Conservation (phyloP, 2,113 vertebrate genomes). For the Tyrannus savana region DNA sequence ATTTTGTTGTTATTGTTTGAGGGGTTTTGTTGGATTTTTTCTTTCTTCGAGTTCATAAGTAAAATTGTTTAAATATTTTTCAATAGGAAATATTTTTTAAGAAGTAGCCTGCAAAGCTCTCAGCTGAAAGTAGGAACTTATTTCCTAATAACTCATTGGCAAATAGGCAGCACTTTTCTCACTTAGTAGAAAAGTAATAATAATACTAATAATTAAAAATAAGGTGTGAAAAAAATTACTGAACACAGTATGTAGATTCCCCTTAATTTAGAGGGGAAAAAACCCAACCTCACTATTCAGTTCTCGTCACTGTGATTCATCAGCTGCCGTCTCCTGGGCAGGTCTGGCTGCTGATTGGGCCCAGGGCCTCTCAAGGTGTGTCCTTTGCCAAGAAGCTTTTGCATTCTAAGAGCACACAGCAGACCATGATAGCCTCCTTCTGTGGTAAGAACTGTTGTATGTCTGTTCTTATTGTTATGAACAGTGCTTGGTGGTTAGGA, state of each 20-base stretch:
- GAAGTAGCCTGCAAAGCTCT: neutral
- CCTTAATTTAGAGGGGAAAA: neutral
- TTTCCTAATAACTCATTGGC: neutral
- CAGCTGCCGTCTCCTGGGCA: neutral
- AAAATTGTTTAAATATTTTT: neutral
- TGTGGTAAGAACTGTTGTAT: conserved; percentile 12
- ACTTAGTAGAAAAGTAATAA: neutral
- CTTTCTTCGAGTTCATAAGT: neutral
- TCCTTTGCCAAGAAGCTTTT: neutral
- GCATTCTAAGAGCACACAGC: neutral
- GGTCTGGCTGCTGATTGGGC: neutral
- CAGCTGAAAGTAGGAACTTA: neutral
- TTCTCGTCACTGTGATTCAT: neutral
- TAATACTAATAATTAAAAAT: neutral
- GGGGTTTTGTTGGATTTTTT: neutral
- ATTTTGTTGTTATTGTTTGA: neutral
- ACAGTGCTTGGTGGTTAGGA: neutral
- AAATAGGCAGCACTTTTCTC: neutral
- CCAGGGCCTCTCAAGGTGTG: neutral
- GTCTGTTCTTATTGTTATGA: neutral
- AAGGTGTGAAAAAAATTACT: neutral
- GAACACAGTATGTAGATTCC: neutral
- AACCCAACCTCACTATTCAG: neutral
- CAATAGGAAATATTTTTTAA: neutral
- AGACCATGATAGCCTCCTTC: neutral